Conservation (phyloP, 2,113 vertebrate species). For the Rhynchopsitta pachyrhyncha region DNA sequence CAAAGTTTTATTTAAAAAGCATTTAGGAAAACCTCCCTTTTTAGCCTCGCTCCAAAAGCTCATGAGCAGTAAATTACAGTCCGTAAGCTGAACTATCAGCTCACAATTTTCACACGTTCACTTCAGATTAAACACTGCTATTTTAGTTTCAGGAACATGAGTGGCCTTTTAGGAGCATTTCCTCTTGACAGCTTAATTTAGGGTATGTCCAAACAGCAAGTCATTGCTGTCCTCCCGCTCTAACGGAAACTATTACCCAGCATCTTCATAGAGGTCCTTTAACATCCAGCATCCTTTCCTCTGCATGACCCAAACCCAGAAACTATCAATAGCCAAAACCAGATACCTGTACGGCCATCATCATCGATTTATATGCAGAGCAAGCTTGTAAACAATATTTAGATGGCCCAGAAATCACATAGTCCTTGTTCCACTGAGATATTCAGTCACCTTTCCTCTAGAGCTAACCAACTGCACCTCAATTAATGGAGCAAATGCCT, state of each 20-base stretch:
- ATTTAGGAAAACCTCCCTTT: neutral
- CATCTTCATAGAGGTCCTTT: neutral
- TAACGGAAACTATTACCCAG: neutral
- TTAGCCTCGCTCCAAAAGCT: neutral
- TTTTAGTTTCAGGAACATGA: neutral
- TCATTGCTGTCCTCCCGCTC: neutral
- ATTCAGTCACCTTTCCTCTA: neutral
- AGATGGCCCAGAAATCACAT: neutral
- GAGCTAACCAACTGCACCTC: neutral
- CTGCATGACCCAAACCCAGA: neutral
- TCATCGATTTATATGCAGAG: accelerated
- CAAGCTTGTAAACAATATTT: neutral
- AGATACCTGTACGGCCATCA: accelerated
- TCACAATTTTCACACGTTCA: neutral
- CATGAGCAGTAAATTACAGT: neutral
- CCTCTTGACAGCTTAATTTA: neutral
- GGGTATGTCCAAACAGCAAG: neutral
- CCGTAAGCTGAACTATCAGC: neutral
- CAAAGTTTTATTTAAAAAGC: neutral
- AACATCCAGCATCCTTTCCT: neutral
- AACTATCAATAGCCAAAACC: neutral
- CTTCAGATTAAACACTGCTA: neutral
- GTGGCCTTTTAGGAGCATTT: neutral
- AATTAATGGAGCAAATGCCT: neutral
- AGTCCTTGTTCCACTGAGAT: neutral